Evolutionary conservation across 2,113 vertebrate species (phyloP).

Genomic region (Heterotis niloticus): DNA sequence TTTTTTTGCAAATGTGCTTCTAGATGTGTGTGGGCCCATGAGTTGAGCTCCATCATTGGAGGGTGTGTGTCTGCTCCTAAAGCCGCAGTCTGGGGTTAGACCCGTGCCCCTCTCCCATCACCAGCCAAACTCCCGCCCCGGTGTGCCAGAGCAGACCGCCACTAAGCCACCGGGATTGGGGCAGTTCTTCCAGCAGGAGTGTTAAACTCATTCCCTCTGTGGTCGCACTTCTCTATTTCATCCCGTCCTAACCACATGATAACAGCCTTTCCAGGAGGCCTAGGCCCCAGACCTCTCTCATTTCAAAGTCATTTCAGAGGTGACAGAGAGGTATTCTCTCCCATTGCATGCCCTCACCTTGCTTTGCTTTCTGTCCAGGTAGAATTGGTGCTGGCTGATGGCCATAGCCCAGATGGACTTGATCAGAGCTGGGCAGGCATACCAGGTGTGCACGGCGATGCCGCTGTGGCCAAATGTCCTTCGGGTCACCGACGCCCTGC

Average conservation of each 20-base stretch:
- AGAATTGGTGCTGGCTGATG: constrained; percentile 98
- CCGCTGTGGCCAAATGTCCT: constrained; percentile 92
- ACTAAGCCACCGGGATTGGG: neutral
- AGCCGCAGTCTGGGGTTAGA: too few species aligned
- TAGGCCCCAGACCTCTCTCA: neutral
- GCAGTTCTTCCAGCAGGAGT: neutral
- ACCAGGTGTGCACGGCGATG: constrained; percentile 95
- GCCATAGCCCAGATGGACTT: constrained; percentile 99
- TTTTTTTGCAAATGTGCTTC: too few species aligned
- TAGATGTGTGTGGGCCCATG: too few species aligned
- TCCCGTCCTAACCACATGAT: neutral
- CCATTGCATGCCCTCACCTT: constrained; percentile 71
- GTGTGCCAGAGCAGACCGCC: neutral
- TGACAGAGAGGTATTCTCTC: constrained; percentile 1
- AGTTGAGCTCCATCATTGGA: too few species aligned
- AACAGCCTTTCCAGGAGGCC: neutral
- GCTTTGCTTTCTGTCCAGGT: constrained; percentile 97
- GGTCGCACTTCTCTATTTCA: neutral
- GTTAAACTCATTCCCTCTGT: neutral
- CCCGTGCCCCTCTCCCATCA: too few species aligned
- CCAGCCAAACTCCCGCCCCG: neutral
- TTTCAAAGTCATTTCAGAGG: too few species aligned
- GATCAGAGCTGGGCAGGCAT: constrained; percentile 91
- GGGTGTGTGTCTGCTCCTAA: too few species aligned
- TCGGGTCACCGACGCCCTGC: constrained; percentile 87